Conservation (phyloP, 1,140 invertebrate genomes). For the Ips nitidus region DNA sequence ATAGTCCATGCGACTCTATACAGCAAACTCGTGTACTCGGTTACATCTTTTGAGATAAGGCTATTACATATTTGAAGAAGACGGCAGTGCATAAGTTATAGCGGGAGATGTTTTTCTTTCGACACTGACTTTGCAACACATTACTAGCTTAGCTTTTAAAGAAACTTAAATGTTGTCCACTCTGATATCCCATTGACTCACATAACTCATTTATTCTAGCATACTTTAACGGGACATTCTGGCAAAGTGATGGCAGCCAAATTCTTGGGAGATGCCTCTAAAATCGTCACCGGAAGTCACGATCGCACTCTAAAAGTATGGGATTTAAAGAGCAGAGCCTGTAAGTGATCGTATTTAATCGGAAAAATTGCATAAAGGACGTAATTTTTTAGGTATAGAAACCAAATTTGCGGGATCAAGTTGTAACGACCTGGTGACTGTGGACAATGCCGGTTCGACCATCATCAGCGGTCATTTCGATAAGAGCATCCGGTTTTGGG, state of each 20-base stretch:
- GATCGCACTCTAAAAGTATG: slow-evolving; percentile 97
- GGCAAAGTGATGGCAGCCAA: slow-evolving; percentile 94
- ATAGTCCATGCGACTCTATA: too few species aligned
- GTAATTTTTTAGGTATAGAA: slow-evolving; percentile 70
- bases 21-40: too few species aligned
- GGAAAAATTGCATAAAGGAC: neutral
- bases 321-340: slow-evolving; percentile 90
- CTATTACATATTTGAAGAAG: too few species aligned
- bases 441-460: slow-evolving; percentile 82
- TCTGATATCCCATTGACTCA: too few species aligned
- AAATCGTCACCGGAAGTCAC: slow-evolving; percentile 91
- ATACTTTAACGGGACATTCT: slow-evolving; percentile 94
- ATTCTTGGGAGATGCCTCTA: slow-evolving; percentile 85
- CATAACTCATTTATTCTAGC: slow-evolving; percentile 63
- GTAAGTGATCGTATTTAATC: slow-evolving; percentile 63
- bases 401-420: slow-evolving; percentile 97
- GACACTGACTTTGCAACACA: too few species aligned
- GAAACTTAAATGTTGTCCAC: too few species aligned
- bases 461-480: slow-evolving; percentile 98
- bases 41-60: too few species aligned
- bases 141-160: too few species aligned
- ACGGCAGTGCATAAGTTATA: too few species aligned
- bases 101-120: too few species aligned
- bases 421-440: slow-evolving; percentile 93
- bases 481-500: slow-evolving; percentile 96